Conservation (phyloP, 2,113 vertebrate genomes). For the Camelus dromedarius region DNA sequence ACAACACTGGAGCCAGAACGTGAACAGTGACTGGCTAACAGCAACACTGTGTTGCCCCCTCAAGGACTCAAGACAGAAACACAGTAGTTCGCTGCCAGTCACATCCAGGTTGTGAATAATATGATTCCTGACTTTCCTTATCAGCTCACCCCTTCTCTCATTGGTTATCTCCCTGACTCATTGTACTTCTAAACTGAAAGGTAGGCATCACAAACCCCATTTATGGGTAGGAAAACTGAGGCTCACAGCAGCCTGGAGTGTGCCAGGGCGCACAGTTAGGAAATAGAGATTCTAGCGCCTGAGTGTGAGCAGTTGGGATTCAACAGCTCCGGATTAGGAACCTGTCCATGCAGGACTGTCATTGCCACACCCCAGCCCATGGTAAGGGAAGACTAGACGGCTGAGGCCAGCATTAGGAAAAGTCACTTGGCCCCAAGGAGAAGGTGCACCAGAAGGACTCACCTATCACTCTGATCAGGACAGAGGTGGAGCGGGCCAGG, state of each 20-base stretch:
- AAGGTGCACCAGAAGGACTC: neutral
- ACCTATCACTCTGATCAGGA: conserved; percentile 51
- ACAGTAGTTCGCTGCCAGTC: neutral
- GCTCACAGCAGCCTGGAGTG: neutral
- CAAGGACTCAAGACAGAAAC: neutral
- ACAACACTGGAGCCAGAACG: neutral
- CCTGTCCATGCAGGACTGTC: too few relatives aligned
- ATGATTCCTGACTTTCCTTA: neutral
- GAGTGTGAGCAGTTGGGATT: neutral
- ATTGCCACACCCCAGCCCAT: neutral
- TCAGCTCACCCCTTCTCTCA: neutral
- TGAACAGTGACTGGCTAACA: neutral
- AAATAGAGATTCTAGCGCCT: neutral
- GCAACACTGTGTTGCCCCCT: neutral
- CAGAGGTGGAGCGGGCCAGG: neutral
- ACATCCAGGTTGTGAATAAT: neutral
- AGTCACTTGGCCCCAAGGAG: too few relatives aligned
- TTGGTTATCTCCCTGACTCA: too few relatives aligned
- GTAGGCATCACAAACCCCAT: neutral
- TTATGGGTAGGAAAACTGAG: neutral
- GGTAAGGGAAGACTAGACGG: neutral
- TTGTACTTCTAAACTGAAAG: neutral
- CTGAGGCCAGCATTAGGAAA: neutral
- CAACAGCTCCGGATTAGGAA: neutral
- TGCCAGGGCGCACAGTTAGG: neutral